Conservation (phyloP, 2,888 invertebrate species). For the Ashinkailepas kermadecensis region DNA sequence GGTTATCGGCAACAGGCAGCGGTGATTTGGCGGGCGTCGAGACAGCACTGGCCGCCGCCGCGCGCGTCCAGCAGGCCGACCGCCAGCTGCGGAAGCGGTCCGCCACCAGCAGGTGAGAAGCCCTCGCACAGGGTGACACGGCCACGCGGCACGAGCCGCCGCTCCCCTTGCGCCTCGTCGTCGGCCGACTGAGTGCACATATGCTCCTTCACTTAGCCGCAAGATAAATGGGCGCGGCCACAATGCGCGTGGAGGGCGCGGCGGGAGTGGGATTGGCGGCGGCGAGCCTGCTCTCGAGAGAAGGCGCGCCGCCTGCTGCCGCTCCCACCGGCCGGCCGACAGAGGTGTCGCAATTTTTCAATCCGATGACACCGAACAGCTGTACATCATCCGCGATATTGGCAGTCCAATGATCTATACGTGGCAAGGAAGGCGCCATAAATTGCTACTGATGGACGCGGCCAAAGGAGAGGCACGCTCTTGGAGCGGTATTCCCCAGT, state of each 20-base stretch:
- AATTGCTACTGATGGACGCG: not conserved
- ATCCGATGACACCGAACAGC: not conserved
- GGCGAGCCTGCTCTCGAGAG: not conserved
- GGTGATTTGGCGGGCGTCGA: too few relatives aligned
- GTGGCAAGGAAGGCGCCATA: not conserved
- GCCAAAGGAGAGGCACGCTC: too few relatives aligned
- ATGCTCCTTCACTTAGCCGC: constrained; percentile 10
- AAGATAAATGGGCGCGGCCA: not conserved
- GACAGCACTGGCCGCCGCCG: not conserved
- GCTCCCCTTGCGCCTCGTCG: not conserved
- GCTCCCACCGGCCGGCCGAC: not conserved
- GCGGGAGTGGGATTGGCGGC: not conserved
- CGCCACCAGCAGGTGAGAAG: too few relatives aligned
- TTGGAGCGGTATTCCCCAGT: too few relatives aligned
- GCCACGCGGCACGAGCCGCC: not conserved
- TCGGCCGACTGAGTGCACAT: not conserved
- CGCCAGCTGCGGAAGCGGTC: too few relatives aligned
- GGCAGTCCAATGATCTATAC: constrained; percentile 12
- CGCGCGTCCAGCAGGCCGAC: not conserved
- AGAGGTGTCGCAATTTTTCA: constrained; percentile 12
- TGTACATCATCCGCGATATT: not conserved
- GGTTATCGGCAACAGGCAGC: not conserved
- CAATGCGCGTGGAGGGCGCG: not conserved
- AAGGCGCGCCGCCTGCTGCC: not conserved
- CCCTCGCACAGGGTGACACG: too few relatives aligned